A percentile compares a stretch with the other conserved stretches of the same genome.
phyloP scores from a whole-genome alignment of 2,113 vertebrate species.

The Bubo blakistoni region DNA sequence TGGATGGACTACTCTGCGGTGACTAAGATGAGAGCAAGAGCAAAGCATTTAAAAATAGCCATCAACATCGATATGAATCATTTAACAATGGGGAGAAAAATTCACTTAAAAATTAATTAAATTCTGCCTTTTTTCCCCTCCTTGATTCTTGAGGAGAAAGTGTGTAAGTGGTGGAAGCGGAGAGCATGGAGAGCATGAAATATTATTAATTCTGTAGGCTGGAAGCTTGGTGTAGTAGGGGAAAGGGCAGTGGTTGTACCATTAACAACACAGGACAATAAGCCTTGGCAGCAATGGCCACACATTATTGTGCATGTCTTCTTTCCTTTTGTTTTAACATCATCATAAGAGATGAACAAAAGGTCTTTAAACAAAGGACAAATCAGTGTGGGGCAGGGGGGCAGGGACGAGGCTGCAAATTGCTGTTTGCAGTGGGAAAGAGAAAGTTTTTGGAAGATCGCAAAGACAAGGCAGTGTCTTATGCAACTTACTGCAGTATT shows the following conservation, averaged over 20 bases:
- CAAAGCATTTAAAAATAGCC: background rate
- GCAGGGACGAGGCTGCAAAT: background rate
- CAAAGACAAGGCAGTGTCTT: background rate
- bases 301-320: background rate
- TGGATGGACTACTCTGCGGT: background rate
- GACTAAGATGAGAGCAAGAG: background rate
- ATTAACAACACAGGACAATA: background rate
- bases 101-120: background rate
- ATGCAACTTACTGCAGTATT: background rate
- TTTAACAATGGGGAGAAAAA: background rate
- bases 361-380: background rate
- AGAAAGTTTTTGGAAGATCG: background rate
- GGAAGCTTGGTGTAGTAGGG: background rate
- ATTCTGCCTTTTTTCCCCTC: background rate
- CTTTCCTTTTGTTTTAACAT: background rate
- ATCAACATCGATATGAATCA: background rate
- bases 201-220: background rate
- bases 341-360: background rate
- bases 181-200: background rate
- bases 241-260: background rate
- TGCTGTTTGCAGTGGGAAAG: background rate
- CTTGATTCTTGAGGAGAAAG: background rate
- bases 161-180: background rate
- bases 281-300: background rate
- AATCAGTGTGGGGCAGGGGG: background rate